A percentile compares a stretch with the other conserved stretches of the same genome.
Conservation (phyloP, 2,113 vertebrate genomes). For the Gadus macrocephalus region DNA sequence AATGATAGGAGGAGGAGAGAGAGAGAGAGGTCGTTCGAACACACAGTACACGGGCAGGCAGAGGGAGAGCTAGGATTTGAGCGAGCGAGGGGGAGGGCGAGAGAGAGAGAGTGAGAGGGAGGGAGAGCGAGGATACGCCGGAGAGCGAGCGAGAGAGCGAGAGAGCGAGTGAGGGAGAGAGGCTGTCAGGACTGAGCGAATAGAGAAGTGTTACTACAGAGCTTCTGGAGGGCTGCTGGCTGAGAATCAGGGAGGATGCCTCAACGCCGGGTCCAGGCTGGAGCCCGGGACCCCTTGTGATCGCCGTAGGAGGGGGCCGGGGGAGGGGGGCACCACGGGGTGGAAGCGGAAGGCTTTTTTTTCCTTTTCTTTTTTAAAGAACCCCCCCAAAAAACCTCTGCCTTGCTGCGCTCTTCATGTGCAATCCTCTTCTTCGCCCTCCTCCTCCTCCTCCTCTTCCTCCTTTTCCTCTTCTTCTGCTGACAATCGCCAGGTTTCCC, state of each 20-base stretch:
- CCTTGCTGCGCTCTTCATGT: constrained; percentile 10
- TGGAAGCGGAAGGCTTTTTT: constrained; percentile 41
- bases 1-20: constrained; percentile 34
- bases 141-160: neutral
- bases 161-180: constrained; percentile 46
- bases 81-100: constrained; percentile 41
- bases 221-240: constrained; percentile 52
- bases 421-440: constrained; percentile 36
- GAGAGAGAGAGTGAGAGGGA: constrained; percentile 25
- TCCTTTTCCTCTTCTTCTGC: constrained; percentile 11
- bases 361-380: neutral
- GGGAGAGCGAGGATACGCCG: neutral
- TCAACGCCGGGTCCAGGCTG: constrained; percentile 47
- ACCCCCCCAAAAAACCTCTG: neutral
- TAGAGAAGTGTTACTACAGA: constrained; percentile 74
- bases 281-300: constrained; percentile 49
- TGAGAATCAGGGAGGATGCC: constrained; percentile 62
- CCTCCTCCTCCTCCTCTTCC: constrained; percentile 19
- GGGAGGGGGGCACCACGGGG: constrained; percentile 38
- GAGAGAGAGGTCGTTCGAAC: constrained; percentile 49
- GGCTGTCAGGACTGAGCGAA: constrained; percentile 54
- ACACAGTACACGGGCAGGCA: constrained; percentile 44
- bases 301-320: constrained; percentile 27
- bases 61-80: constrained; percentile 39
- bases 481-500: constrained; percentile 34